Percentiles rank a stretch among this genome's conserved stretches.
Conservation (phyloP, 2,113 vertebrate genomes). For the Mobula birostris region DNA sequence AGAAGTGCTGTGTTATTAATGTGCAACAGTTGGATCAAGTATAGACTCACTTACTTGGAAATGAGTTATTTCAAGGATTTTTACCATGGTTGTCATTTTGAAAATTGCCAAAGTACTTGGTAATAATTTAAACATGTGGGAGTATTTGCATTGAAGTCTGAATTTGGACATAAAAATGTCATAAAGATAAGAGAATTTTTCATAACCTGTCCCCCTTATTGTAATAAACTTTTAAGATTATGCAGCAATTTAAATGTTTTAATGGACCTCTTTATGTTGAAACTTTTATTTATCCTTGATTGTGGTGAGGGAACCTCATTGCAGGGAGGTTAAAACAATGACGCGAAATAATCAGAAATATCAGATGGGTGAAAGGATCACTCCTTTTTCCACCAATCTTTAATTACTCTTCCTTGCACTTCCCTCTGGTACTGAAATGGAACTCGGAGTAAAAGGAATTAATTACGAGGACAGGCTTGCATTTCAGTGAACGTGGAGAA, state of each 20-base stretch:
- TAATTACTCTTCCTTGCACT: background rate
- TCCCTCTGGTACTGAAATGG: background rate
- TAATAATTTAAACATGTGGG: background rate
- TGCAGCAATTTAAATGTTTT: too few species aligned
- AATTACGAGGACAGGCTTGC: background rate
- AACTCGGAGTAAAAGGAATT: background rate
- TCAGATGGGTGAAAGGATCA: background rate
- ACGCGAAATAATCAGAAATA: background rate
- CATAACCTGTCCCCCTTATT: background rate
- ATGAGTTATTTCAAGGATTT: background rate
- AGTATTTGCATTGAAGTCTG: background rate
- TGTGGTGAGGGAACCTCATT: background rate
- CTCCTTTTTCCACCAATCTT: background rate
- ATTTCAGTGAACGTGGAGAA: background rate
- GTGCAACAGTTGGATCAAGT: slow-evolving; percentile 18
- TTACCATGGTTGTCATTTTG: background rate
- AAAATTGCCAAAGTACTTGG: background rate
- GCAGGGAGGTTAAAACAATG: background rate
- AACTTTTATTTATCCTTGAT: too few species aligned
- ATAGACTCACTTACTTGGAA: background rate
- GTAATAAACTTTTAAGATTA: background rate
- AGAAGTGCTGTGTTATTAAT: slow-evolving; percentile 44
- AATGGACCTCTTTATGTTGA: background rate
- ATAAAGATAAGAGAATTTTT: background rate
- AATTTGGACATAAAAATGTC: background rate